Base-by-base conservation (phyloP, 2,888 invertebrate species). In the Chalcis sispes region DNA sequence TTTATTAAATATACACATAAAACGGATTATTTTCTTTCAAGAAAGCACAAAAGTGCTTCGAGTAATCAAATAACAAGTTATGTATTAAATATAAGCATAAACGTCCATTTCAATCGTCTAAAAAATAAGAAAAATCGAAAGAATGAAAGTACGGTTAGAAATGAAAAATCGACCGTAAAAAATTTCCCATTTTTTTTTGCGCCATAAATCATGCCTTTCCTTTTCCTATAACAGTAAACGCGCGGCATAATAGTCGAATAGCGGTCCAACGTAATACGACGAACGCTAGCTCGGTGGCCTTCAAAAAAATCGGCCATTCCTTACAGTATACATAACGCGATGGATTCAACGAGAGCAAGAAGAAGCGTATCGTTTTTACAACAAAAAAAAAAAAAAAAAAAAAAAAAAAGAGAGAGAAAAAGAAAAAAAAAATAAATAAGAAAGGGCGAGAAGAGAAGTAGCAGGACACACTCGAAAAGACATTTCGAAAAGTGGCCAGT, bases 401-500 rank as follows among this genome's bases (percentile, higher is more conserved):
- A 46, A 20, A 50, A 15, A 20, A 2, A 15, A 20, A 20, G 42
- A 48, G 64, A 15, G 69, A 64, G 27, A 23, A 29, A 48, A 42
- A 13, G 48, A 18, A 18, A 29, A 23, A 62, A 42, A 36, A 40
- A n/a, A 32, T 52, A 36, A 36, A 36, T 7, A 36, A 36, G 10
- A 36, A 10, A 36, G 36, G 36, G 42, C 56, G 64, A 20, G 69
- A 64, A 20, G 32, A 29, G 56, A 54, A 8, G 32, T 18, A 13
- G 32, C 25, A 64, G 48, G 42, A 46, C 50, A 48, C 66, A 62
- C 74, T 67, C 67, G 65, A 59, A 77, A 58, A 71, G 75, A 46
- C 75, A 59, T 71, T 71, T 75, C 71, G 52, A 40, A 75, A 75
- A 75, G 75, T 71, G 73, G 46, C 69, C 72, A 65, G 75, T 75